These are phyloP conservation scores for Drosophila kikkawai DNA, from an alignment of 1,140 invertebrate species.

Conservation along the genomic window DNA sequence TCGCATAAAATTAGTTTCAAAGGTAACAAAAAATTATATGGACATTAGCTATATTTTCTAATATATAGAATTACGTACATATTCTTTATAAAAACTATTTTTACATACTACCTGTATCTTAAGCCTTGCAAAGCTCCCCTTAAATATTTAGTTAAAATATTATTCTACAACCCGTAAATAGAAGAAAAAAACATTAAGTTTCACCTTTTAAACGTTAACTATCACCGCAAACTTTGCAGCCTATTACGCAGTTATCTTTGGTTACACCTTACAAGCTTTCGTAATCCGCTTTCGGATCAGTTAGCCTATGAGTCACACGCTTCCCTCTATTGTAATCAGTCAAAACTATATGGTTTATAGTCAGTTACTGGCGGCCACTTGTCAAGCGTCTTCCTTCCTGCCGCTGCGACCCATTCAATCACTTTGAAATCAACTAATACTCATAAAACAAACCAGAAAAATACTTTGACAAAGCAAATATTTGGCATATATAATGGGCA, in stretches of 20 bases:
- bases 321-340: constrained; percentile 25
- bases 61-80: background rate
- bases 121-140: no score
- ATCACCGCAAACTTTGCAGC: background rate
- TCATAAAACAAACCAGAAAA: constrained; percentile 56
- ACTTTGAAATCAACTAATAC: constrained; percentile 51
- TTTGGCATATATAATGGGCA: constrained; percentile 65
- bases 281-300: constrained; percentile 9
- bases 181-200: background rate
- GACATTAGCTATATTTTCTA: no score
- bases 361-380: constrained; percentile 9
- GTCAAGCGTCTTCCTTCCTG: constrained; percentile 11
- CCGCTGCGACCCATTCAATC: constrained; percentile 29
- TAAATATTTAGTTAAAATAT: background rate
- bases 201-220: background rate
- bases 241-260: constrained; percentile 43
- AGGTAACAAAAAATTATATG: background rate
- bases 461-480: constrained; percentile 64
- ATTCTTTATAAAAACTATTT: no score
- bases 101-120: no score
- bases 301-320: constrained; percentile 8
- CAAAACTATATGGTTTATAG: constrained; percentile 36
- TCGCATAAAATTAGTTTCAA: background rate
- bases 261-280: constrained; percentile 6
- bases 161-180: background rate